Base-by-base conservation (phyloP, 1,140 invertebrate species). In the Periplaneta americana region DNA sequence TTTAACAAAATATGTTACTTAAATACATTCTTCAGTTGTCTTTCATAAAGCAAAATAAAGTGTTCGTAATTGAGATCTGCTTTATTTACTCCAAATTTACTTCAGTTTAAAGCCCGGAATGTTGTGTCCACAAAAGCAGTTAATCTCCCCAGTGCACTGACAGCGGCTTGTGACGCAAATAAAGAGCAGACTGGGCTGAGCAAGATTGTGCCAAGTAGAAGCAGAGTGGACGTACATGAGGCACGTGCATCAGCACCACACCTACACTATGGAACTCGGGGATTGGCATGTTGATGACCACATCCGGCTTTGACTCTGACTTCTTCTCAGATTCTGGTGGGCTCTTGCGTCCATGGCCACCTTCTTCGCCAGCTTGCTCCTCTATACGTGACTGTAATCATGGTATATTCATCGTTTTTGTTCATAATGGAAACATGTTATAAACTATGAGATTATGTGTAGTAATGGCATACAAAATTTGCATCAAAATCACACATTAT, bases 181-280 rank as follows among this genome's bases (percentile, higher is more conserved):
- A 88, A 89, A 89, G 88, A 89, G n/a, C n/a, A n/a, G n/a, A n/a
- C n/a, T n/a, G n/a, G n/a, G n/a, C n/a, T n/a, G n/a, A 28, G n/a
- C 75, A 77, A 34, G 33, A 77, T 31, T 77, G 75, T 77, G 75
- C 33, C 35, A 77, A 36, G 31, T 33, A 33, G 75, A 35, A 34
- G 75, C 32, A 34, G 75, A 90, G 88, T 87, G 87, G 90, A 93
- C 93, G 90, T 90, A 96, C 95, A 91, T 96, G 95, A 83, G 95
- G 96, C 96, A 97, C 96, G 86, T 96, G 94, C 84, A 96, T 95
- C 83, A 96, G 90, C 82, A 96, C 95, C 80, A 95, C 95, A 83
- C 95, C 94, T 77, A 96, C 93, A 2, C 94, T 94, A 87, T 94
- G 92, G 74, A 92, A 90, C 84, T 96, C 94, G 15, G 92, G 91